Percentiles rank a stretch among this genome's conserved stretches.
Evolutionary conservation across 2,113 vertebrate species (phyloP).

Genomic region (Salvelinus sp.): DNA sequence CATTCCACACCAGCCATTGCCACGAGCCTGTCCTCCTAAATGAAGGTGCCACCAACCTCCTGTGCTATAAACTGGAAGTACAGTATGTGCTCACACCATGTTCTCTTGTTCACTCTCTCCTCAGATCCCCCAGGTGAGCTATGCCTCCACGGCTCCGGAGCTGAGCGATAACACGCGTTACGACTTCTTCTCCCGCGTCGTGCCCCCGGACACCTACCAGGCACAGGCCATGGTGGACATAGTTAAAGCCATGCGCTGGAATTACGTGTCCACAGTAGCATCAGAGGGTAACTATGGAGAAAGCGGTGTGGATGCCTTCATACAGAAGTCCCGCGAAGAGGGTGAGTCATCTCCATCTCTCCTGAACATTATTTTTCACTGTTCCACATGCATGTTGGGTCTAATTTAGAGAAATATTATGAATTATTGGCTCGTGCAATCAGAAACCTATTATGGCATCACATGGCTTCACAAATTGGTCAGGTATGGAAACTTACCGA

Average conservation of each 20-base stretch:
- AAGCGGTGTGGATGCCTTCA: constrained; percentile 93
- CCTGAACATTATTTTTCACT: background rate
- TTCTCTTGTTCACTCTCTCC: background rate
- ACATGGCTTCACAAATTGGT: too few relatives aligned
- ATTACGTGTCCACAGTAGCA: constrained; percentile 93
- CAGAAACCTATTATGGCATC: background rate
- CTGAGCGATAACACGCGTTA: constrained; percentile 96
- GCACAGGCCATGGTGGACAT: constrained; percentile 98
- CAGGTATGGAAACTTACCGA: too few relatives aligned
- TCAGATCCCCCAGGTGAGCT: constrained; percentile 97
- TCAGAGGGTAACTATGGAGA: constrained; percentile 95
- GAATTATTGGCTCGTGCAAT: background rate
- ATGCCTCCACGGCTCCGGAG: constrained; percentile 92
- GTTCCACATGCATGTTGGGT: background rate
- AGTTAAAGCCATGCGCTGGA: constrained; percentile 92
- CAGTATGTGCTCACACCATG: background rate
- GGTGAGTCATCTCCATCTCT: constrained; percentile 76
- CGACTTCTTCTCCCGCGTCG: constrained; percentile 94
- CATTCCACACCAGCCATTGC: constrained; percentile 37
- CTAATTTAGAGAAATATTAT: background rate
- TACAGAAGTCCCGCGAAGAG: constrained; percentile 92
- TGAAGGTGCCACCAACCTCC: constrained; percentile 88
- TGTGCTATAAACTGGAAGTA: constrained; percentile 95
- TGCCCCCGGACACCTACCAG: constrained; percentile 94
- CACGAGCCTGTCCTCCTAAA: constrained; percentile 94